A percentile compares a stretch with the other conserved stretches of the same genome.
Evolutionary conservation across 2,113 vertebrate species (phyloP).

Genomic region (Sebastes fasciatus): DNA sequence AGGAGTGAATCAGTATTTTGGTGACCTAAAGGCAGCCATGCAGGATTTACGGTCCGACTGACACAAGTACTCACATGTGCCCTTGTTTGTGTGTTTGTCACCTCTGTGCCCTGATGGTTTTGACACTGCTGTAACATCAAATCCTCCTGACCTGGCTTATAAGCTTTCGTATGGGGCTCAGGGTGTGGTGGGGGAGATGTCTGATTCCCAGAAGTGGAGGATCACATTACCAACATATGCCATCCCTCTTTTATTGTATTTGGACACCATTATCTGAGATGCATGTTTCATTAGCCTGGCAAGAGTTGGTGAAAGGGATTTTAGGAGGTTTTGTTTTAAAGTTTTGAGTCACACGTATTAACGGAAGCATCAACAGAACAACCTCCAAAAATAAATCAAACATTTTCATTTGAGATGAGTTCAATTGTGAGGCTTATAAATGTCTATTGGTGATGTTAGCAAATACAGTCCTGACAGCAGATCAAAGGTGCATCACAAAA

Average conservation of each 20-base stretch:
- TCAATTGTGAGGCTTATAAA: not conserved
- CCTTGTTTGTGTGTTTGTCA: slow-evolving; percentile 13
- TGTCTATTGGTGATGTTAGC: not conserved
- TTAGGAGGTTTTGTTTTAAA: not conserved
- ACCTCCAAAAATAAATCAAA: not conserved
- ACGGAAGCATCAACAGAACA: not conserved
- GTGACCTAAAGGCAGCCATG: not conserved
- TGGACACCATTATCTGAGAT: slow-evolving; percentile 19
- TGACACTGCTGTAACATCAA: slow-evolving; percentile 12
- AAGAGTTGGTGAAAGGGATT: not conserved
- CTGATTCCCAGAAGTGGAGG: slow-evolving; percentile 2
- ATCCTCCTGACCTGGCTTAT: slow-evolving; percentile 23
- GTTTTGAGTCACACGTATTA: not conserved
- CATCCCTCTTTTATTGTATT: slow-evolving; percentile 28
- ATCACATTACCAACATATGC: slow-evolving; percentile 30
- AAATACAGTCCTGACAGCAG: not conserved
- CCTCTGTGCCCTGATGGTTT: slow-evolving; percentile 25
- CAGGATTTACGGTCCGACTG: not conserved
- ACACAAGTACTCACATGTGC: not conserved
- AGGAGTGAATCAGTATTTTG: slow-evolving; percentile 8
- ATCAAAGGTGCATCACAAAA: slow-evolving; percentile 1
- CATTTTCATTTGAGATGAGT: not conserved
- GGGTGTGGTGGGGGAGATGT: slow-evolving; percentile 13
- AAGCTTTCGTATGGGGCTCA: slow-evolving; percentile 8
- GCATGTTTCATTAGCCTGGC: slow-evolving; percentile 36